A percentile compares a stretch with the other conserved stretches of the same genome.
Conservation (phyloP, 2,113 vertebrate species). For the Gnathonemus echidnorhynchus region DNA sequence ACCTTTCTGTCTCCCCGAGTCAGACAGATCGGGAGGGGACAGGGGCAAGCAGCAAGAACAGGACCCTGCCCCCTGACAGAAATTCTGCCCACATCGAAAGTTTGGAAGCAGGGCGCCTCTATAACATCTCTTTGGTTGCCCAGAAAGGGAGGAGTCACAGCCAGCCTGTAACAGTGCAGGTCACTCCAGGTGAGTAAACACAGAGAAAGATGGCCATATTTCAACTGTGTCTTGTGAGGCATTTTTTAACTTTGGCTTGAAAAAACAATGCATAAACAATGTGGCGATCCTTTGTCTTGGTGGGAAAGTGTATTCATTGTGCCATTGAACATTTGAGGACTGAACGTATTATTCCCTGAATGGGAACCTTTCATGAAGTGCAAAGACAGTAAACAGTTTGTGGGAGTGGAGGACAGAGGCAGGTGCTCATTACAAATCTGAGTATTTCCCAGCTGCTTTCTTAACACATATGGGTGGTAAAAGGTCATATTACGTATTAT, state of each 20-base stretch:
- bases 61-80: conserved; percentile 42
- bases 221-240: neutral
- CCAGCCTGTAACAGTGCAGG: conserved; percentile 43
- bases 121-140: conserved; percentile 54
- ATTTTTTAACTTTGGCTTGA: neutral
- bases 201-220: neutral
- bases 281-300: neutral
- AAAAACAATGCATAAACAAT: neutral
- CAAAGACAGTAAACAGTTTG: neutral
- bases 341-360: neutral
- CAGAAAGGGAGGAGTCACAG: conserved; percentile 52
- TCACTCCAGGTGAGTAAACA: conserved; percentile 57
- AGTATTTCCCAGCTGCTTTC: neutral
- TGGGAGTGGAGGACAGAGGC: neutral
- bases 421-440: neutral
- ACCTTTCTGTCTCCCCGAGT: conserved; percentile 41
- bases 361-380: neutral
- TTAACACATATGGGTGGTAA: neutral
- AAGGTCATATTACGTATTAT: neutral
- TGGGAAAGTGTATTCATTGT: neutral
- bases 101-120: conserved; percentile 53
- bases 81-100: conserved; percentile 51
- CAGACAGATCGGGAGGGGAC: conserved; percentile 32
- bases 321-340: neutral
- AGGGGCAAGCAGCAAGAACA: conserved; percentile 30